Base-by-base conservation (phyloP, 2,888 invertebrate genomes). In the Anaspis maculata region DNA sequence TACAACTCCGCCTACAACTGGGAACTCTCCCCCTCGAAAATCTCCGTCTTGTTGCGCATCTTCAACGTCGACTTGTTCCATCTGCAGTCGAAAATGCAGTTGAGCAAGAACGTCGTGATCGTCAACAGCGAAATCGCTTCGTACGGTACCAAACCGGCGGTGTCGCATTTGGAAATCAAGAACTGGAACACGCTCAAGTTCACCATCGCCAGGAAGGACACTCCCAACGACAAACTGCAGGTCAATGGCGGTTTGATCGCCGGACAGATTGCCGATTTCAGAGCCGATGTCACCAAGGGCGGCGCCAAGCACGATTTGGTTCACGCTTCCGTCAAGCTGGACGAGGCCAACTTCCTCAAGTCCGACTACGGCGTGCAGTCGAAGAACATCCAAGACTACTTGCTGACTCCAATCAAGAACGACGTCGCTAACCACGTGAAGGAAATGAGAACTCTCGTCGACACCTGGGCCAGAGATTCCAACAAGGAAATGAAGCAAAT, bases 321-420 rank as follows among this genome's bases (percentile, higher is more conserved):
- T 41, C 70, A 74, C 40, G 70, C 70, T 3, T 69, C 74, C 6
- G 51, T 83, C 21, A 76, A 72, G 58, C 58, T 82, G 1, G 73
- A 73, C 39, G 71, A 81, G 21, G 68, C 73, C 38, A 73, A 78
- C 54, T 72, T 76, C 57, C 58, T 82, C 25, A 77, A 81, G 61
- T 73, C 74, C 10, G 76, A 79, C 31, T 75, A 77, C 39, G 72
- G 68, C 4, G 62, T 72, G 35, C 72, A 74, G 32, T 68, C 72
- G 44, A 75, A 79, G 5, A 76, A 78, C 54, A 68, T 77, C 48
- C 67, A 75, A 38, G 66, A 68, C 29, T 63, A 70, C 39, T 45
- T 75, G 44, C 15, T 59, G 2, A 38, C 39, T 3, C 42, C 52
- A 1, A 24, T 43, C 16, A 53, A 49, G 30, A 40, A 45, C 5